Evolutionary conservation across 2,888 invertebrate genomes (phyloP).

Genomic region (Scaptomyza polygonia): DNA sequence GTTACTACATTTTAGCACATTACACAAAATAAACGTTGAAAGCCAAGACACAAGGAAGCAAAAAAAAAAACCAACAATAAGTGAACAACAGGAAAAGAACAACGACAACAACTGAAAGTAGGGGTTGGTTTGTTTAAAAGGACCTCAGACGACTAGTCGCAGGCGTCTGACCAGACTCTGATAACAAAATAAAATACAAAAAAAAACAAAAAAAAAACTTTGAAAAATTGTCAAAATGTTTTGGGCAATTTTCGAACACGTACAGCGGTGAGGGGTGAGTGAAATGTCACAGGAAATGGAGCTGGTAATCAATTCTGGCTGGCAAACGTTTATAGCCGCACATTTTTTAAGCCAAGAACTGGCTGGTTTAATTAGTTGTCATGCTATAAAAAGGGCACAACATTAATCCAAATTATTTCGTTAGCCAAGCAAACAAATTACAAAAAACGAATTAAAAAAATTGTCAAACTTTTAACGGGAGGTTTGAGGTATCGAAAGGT

Average conservation of each 20-base stretch:
- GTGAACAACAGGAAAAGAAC: conserved; percentile 15
- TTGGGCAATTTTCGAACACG: conserved; percentile 49
- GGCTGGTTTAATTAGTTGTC: conserved; percentile 58
- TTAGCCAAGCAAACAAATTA: conserved; percentile 64
- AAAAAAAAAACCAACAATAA: conserved; percentile 1
- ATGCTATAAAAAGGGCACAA: conserved; percentile 31
- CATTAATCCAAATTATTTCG: conserved; percentile 73
- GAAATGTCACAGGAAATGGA: conserved; percentile 40
- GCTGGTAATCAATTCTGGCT: conserved; percentile 60
- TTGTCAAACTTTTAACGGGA: conserved; percentile 33
- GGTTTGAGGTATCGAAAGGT: conserved; percentile 51
- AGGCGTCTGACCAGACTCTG: conserved; percentile 32
- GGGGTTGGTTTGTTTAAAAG: conserved; percentile 9
- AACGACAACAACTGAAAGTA: neutral
- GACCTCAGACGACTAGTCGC: conserved; percentile 9
- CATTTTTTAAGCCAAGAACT: conserved; percentile 41
- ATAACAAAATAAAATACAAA: conserved; percentile 30
- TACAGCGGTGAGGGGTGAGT: neutral
- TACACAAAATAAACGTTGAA: conserved; percentile 54
- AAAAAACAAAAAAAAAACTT: conserved; percentile 51
- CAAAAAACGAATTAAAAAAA: conserved; percentile 66
- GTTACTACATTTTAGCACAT: conserved; percentile 70
- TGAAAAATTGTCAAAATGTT: conserved; percentile 62
- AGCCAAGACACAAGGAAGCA: conserved; percentile 9
- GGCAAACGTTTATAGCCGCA: conserved; percentile 34